These are phyloP conservation scores for Prunella himalayana DNA, from an alignment of 2,113 vertebrate species.

Conservation along the genomic window DNA sequence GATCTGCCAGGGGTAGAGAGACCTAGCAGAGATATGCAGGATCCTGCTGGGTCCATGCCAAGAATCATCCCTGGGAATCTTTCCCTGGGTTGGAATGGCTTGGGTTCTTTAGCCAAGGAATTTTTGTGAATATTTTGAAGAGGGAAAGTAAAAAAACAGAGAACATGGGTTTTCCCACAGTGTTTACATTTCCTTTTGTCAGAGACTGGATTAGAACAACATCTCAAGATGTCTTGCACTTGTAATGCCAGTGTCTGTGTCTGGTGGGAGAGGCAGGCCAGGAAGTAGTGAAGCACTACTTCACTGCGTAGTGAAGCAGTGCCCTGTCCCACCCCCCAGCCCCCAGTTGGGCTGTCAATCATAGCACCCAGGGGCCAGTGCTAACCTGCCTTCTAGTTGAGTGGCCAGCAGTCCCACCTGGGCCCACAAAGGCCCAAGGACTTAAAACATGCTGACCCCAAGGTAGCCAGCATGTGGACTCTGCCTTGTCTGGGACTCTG, in stretches of 20 bases:
- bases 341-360: background rate
- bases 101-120: background rate
- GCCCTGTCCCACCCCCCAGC: fast-evolving
- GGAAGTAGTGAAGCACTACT: too few relatives aligned
- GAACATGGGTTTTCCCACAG: fast-evolving
- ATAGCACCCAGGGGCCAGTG: fast-evolving
- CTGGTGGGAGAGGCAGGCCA: background rate
- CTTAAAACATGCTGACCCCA: background rate
- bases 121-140: background rate
- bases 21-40: background rate
- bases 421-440: too few relatives aligned
- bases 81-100: background rate
- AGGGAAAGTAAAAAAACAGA: background rate
- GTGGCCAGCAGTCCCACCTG: background rate
- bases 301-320: background rate
- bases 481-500: background rate
- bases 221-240: fast-evolving
- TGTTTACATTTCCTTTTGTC: background rate
- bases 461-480: too few relatives aligned
- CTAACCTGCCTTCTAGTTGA: background rate
- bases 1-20: background rate
- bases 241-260: background rate
- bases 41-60: background rate
- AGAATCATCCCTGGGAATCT: background rate
- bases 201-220: background rate